Percentiles rank a stretch among this genome's conserved stretches.
Conservation (phyloP, 1,140 invertebrate genomes). For the Drosophila kohkoa region DNA sequence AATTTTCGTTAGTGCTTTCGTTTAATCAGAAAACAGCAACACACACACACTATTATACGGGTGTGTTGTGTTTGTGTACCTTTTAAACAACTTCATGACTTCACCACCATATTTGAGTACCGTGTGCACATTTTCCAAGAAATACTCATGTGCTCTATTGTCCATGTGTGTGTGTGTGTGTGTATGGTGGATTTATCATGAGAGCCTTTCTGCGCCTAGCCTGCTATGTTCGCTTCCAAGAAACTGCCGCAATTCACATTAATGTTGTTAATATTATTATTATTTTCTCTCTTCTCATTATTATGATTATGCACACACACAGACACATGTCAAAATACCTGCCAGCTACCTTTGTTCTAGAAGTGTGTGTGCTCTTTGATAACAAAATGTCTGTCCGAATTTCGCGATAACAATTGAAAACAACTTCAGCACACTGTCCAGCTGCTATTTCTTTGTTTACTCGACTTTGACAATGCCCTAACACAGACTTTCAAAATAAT, state of each 20-base stretch:
- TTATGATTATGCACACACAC: constrained; percentile 7
- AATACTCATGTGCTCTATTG: constrained; percentile 49
- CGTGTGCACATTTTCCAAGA: constrained; percentile 78
- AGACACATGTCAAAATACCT: background rate
- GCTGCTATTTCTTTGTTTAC: background rate
- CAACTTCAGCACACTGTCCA: background rate
- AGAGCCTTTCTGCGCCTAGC: constrained; percentile 40
- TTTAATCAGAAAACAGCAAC: constrained; percentile 72
- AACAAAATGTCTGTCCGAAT: constrained; percentile 24
- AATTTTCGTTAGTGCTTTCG: constrained; percentile 76
- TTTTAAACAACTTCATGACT: constrained; percentile 73
- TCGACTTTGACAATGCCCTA: constrained; percentile 7
- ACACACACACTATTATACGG: constrained; percentile 23
- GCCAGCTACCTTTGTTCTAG: constrained; percentile 2
- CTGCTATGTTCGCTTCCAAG: constrained; percentile 47
- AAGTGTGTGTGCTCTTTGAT: background rate
- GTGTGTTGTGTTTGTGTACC: constrained; percentile 31
- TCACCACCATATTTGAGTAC: constrained; percentile 46
- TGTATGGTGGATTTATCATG: constrained; percentile 60
- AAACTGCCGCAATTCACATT: constrained; percentile 69
- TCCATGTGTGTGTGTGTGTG: too few relatives aligned
- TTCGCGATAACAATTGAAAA: constrained; percentile 32
- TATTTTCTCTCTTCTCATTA: constrained; percentile 40
- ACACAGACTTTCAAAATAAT: too few relatives aligned
- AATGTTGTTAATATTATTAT: constrained; percentile 78